Base-by-base conservation (phyloP, 2,888 invertebrate genomes). In the Chirona hameri region DNA sequence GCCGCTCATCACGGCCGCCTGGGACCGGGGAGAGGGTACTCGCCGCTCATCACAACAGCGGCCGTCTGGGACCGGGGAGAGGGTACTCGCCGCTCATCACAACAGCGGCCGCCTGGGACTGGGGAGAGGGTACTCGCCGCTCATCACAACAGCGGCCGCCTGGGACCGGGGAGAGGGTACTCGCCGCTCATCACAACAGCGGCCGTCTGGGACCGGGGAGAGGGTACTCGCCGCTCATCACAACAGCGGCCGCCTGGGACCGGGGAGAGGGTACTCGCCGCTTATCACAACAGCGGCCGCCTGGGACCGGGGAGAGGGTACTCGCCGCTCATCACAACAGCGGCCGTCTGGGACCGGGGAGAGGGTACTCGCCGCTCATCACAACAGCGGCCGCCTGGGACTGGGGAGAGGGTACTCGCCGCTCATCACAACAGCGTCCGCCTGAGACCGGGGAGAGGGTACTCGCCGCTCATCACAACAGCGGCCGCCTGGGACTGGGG, bases 101-200 rank as follows among this genome's bases (percentile, higher is more conserved):
- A 52, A 12, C n/a, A 52, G 55, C 72, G 55, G 83, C 82, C 24
- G 81, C 81, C 65, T 29, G 80, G 24, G 27, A 27, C 15, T 12
- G 52, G 18, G 52, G 52, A 7, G 18, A 52, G 52, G 15, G 52
- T 12, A 12, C 18, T 15, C 18, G 18, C n/a, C n/a, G 12, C 15
- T 52, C 12, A 15, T 52, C 18, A 15, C 12, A 52, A 12, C n/a
- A 52, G 55, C 72, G 55, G 83, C 82, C 24, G 81, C 81, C 65
- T 29, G 80, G 24, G 27, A 27, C 15, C 52, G 52, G 18, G 52
- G 52, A 7, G 18, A 52, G 52, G 15, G 52, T 12, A 12, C 18
- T 15, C 18, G 18, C n/a, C n/a, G 12, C 15, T 52, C 12, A 15
- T 52, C 18, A 15, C 12, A 52, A 12, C n/a, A 52, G 55, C 72